Percentiles rank a stretch among this genome's conserved stretches.
phyloP scores from a whole-genome alignment of 2,888 invertebrate genomes.

The Coelopa pilipes region DNA sequence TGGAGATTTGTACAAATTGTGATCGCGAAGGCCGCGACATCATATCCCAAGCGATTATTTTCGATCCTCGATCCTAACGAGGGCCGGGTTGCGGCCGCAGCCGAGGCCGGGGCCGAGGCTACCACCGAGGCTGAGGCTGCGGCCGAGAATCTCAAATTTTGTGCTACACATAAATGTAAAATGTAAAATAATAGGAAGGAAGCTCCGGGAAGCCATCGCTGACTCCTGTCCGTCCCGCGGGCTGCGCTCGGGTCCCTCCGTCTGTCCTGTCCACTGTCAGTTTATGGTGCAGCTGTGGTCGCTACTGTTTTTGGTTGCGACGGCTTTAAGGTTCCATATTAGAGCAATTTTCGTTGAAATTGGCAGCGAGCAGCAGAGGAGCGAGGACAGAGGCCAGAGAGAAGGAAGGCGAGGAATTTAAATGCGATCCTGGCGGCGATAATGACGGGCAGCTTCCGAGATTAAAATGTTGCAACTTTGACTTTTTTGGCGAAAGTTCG shows the following conservation, averaged over 20 bases:
- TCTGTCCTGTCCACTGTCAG: not conserved
- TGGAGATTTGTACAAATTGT: constrained; percentile 44
- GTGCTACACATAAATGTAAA: constrained; percentile 17
- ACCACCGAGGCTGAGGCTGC: too few relatives aligned
- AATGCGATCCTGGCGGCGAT: not conserved
- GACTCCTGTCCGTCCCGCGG: too few relatives aligned
- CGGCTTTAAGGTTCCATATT: constrained; percentile 30
- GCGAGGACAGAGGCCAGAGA: not conserved
- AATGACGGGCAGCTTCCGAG: too few relatives aligned
- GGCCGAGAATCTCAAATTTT: constrained; percentile 11
- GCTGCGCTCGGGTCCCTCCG: not conserved
- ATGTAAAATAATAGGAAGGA: too few relatives aligned
- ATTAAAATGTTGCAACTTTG: too few relatives aligned
- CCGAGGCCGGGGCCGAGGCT: too few relatives aligned
- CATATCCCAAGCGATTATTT: constrained; percentile 32
- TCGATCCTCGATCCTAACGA: not conserved
- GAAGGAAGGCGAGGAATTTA: constrained; percentile 7
- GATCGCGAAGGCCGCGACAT: constrained; percentile 35
- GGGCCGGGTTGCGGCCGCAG: too few relatives aligned
- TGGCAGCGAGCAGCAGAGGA: constrained; percentile 1
- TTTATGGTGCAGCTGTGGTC: constrained; percentile 13
- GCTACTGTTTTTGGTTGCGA: constrained; percentile 19
- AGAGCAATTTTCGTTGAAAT: constrained; percentile 17
- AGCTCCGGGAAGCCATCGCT: too few relatives aligned
- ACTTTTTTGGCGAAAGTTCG: too few relatives aligned